Conservation (phyloP, 1,140 invertebrate species). For the Megalopta genalis region DNA sequence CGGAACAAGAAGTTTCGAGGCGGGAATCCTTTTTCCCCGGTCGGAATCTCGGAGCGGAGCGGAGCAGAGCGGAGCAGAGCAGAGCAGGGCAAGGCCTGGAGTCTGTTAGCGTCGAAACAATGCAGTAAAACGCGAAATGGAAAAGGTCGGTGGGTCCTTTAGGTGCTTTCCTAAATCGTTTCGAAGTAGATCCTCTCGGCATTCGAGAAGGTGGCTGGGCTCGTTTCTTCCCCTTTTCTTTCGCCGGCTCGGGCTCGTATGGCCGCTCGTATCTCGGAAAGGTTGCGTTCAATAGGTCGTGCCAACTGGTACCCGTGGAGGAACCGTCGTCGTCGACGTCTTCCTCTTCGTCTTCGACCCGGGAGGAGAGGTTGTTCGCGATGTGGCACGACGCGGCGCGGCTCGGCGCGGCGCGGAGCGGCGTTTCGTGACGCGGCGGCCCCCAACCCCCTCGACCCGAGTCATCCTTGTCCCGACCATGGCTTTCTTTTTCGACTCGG, state of each 20-base stretch:
- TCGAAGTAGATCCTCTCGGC: conserved; percentile 43
- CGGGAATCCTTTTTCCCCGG: background rate
- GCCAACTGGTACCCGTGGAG: conserved; percentile 53
- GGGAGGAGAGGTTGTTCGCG: background rate
- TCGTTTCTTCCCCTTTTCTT: conserved; percentile 21
- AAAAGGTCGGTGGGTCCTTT: conserved; percentile 23
- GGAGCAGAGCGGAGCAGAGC: too few relatives aligned
- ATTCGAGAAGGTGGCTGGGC: conserved; percentile 36
- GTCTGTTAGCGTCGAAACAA: background rate
- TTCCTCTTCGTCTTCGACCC: conserved; percentile 11
- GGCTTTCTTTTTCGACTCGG: too few relatives aligned
- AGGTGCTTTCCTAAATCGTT: conserved; percentile 40
- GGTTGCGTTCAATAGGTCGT: conserved; percentile 61
- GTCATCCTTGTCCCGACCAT: background rate
- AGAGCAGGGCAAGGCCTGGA: background rate
- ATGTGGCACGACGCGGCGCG: background rate
- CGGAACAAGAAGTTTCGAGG: conserved; percentile 6
- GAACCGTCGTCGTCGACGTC: conserved; percentile 29
- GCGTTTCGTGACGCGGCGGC: conserved; percentile 15
- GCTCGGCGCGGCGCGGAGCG: background rate
- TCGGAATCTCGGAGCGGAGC: background rate
- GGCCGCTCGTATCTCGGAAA: conserved; percentile 40
- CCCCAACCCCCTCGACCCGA: too few relatives aligned
- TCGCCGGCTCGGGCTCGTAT: background rate
- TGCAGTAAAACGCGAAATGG: conserved; percentile 13